Evolutionary conservation across 2,113 vertebrate genomes (phyloP), one percentile per base, ranked within the genome.

Genomic region (Leiothrix lutea): DNA sequence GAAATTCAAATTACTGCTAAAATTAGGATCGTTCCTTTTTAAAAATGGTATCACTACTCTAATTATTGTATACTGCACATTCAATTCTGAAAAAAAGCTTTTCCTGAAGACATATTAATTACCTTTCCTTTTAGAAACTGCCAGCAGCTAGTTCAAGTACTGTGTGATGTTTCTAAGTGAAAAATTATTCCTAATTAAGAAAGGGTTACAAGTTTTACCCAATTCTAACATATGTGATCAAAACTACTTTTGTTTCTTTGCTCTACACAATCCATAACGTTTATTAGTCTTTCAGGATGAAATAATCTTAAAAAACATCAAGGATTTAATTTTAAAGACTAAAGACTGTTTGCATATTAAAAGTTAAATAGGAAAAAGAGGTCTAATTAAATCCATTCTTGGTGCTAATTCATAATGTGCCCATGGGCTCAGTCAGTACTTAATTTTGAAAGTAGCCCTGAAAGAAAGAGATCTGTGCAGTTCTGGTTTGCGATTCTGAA

Each of bases 171-270:
- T 95, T 88, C 93, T 94, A 94, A 95, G 92, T 90, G 90, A 91
- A 88, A 97, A 97, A 97, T 96, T 92, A 97, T 67, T 92, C 72
- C 89, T 94, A 94, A 95, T 80, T 95, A 91, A 94, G 93, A 92
- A 47, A 65, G 81, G 74, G 88, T 87, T 90, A 96, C 60, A 86
- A 84, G 82, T 93, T 88, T 66, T 94, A 87, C 67, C 86, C 42
- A 42, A 9, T 73, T 62, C 42, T 20, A 62, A 75, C 25, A 16
- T 24, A 77, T 0, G 3, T 7, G 33, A 89, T 84, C 91, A 93
- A 83, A 94, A 90, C 36, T 53, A 92, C 62, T 38, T 87, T 66
- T 54, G 71, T 82, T 67, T 88, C 81, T 79, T 0, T 6, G 71
- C 36, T 64, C n/a, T 90, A 71, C 22, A 11, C 56, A 62, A 54